A percentile compares a stretch with the other conserved stretches of the same genome.
These are phyloP conservation scores for Orgyia antiqua DNA, from an alignment of 2,888 invertebrate genomes.

Conservation along the genomic window DNA sequence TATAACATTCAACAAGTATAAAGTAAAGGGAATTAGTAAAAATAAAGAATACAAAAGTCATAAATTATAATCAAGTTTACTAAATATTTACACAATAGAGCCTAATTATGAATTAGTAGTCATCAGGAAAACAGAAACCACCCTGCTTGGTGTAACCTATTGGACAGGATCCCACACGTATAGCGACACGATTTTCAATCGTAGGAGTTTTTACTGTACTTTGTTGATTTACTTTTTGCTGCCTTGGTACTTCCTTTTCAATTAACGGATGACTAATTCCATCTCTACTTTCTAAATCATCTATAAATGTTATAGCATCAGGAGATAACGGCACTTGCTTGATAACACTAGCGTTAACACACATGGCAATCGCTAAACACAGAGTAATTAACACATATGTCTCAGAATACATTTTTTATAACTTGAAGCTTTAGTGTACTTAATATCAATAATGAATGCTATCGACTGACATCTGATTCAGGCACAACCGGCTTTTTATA, in stretches of 20 bases:
- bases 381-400: conserved; percentile 1
- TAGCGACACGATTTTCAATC: conserved; percentile 13
- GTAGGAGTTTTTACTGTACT: not conserved
- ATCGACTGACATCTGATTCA: no score
- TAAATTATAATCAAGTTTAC: no score
- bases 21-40: no score
- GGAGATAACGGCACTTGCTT: conserved; percentile 1
- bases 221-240: not conserved
- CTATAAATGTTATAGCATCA: not conserved
- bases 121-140: conserved; percentile 33
- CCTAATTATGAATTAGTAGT: conserved; percentile 25
- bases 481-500: not conserved
- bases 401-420: not conserved
- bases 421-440: no score
- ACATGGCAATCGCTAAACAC: conserved; percentile 4
- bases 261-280: no score
- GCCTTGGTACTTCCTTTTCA: not conserved
- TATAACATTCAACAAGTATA: no score
- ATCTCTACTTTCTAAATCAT: no score
- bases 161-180: conserved; percentile 27
- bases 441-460: no score
- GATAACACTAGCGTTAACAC: conserved; percentile 13
- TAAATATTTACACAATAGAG: no score
- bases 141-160: conserved; percentile 25
- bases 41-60: no score